Evolutionary conservation across 2,797 vertebrate species (phyloP).

Genomic region (Oreochromis grahami): DNA sequence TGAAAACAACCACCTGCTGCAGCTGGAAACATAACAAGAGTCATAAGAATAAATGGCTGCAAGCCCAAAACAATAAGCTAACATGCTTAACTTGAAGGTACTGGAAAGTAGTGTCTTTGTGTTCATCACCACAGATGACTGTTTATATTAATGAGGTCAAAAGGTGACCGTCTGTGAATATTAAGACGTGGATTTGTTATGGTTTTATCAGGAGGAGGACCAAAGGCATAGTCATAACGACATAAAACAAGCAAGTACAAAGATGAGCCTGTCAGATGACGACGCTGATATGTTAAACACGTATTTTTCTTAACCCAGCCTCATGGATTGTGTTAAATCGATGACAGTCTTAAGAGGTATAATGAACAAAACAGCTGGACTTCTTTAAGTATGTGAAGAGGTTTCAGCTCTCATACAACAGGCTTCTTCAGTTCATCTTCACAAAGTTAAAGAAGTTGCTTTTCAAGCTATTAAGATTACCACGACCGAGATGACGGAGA

Average conservation of each 20-base stretch:
- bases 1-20: not conserved
- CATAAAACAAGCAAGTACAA: not conserved
- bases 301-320: not conserved
- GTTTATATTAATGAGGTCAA: not conserved
- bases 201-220: not conserved
- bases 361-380: not conserved
- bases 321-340: not conserved
- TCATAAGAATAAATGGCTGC: not conserved
- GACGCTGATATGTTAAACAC: not conserved
- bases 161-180: not conserved
- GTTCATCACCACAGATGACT: not conserved
- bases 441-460: not conserved
- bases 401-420: not conserved
- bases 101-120: not conserved
- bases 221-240: not conserved
- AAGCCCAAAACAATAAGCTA: not conserved
- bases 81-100: not conserved
- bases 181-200: not conserved
- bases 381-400: not conserved
- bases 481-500: not conserved
- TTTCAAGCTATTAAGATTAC: not conserved
- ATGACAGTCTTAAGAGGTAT: not conserved
- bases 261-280: not conserved
- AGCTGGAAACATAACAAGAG: not conserved
- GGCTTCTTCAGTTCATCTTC: not conserved